A percentile compares a stretch with the other conserved stretches of the same genome.
Conservation (phyloP, 2,888 invertebrate genomes). For the Ectemnius lituratus region DNA sequence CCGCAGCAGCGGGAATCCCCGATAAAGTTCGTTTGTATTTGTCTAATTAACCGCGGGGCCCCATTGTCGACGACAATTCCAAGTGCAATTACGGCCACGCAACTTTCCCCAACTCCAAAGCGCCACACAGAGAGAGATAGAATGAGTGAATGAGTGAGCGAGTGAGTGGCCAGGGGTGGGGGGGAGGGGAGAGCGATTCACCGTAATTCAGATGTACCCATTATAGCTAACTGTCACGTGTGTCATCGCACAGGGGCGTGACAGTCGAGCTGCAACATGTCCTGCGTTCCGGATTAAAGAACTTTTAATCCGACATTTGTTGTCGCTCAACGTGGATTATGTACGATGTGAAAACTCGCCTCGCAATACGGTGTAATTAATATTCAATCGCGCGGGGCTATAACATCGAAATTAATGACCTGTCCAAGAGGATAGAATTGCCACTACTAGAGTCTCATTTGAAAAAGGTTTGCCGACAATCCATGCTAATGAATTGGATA, state of each 20-base stretch:
- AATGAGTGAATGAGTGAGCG: not conserved
- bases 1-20: slow-evolving; percentile 22
- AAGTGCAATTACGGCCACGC: slow-evolving; percentile 35
- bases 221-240: not conserved
- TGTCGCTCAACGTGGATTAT: not conserved
- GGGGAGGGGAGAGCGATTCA: slow-evolving; percentile 9
- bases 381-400: not conserved
- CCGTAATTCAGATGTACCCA: slow-evolving; percentile 4
- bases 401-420: too few species aligned
- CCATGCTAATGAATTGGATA: too few species aligned
- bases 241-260: not conserved
- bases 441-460: too few species aligned
- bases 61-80: slow-evolving; percentile 45
- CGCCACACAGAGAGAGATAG: slow-evolving; percentile 10
- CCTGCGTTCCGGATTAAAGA: slow-evolving; percentile 1
- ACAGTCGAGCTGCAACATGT: not conserved
- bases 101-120: slow-evolving; percentile 32
- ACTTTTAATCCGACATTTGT: slow-evolving; percentile 6
- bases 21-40: slow-evolving; percentile 57
- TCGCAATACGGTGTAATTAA: too few species aligned
- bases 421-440: too few species aligned
- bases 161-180: too few species aligned
- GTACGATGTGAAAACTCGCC: too few species aligned
- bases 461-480: too few species aligned
- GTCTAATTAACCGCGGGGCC: slow-evolving; percentile 53